Base-by-base conservation (phyloP, 2,113 vertebrate genomes). In the Rhodinocichla rosea region DNA sequence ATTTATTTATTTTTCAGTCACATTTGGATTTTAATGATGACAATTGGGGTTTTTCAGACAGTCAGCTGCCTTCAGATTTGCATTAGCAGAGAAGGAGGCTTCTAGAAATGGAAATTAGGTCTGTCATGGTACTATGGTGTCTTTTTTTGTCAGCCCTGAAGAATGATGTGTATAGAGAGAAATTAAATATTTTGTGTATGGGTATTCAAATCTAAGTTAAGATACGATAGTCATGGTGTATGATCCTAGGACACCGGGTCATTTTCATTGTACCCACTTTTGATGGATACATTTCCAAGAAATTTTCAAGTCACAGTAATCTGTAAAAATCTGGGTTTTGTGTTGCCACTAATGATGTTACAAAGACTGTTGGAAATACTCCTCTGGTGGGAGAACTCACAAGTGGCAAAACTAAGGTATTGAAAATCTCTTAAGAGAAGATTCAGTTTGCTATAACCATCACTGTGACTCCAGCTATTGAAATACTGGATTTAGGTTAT, bases 51-150 rank as follows among this genome's bases (percentile, higher is more conserved):
- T 50, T 87, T 75, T 73, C 6, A 62, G 88, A 47, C 67, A 85
- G 33, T 81, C 67, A 94, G n/a, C 73, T 94, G 55, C 32, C 37
- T 83, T 89, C 77, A 65, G 42, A 69, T 86, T 85, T 86, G 33
- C 47, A 50, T 77, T 83, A 80, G 47, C 40, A 68, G 65, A 65
- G 42, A 71, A 65, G 39, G 90, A 85, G 65, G 52, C 23, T 96
- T 93, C 87, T 90, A 52, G 59, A 90, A 94, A 77, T 2, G 3
- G 56, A 93, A 95, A 45, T 55, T 21, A 70, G 1, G 6, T 92
- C 57, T 15, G 10, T 89, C 1, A 1, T 78, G n/a, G 53, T 65
- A 49, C 47, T 79, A 15, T 17, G 16, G 26, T 55, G 26, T 40
- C 75, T n/a, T 57, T 75, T 75, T 71, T 78, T 76, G 62, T 56